These are phyloP conservation scores for Lepidurus apus DNA, from an alignment of 1,140 invertebrate species.

Conservation along the genomic window DNA sequence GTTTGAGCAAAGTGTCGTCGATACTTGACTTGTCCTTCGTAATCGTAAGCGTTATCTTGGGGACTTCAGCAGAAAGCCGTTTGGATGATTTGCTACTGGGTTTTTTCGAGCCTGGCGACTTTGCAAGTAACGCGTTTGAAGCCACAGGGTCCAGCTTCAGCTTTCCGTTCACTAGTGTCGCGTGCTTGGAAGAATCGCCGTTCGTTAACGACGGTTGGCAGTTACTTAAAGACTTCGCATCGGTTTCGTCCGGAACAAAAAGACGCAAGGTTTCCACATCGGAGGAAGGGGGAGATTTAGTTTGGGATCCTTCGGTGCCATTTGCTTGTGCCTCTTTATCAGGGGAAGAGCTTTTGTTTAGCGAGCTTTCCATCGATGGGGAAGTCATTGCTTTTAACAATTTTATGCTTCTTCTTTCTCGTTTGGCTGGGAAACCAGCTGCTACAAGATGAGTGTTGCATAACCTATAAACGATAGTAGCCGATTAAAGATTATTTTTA, in stretches of 20 bases:
- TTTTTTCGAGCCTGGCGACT: not conserved
- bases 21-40: not conserved
- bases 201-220: not conserved
- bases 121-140: not conserved
- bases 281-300: not conserved
- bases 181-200: not conserved
- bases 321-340: not conserved
- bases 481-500: not conserved
- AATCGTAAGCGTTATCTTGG: not conserved
- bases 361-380: not conserved
- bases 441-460: conserved; percentile 33
- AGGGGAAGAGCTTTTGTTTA: not conserved
- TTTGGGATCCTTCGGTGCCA: not conserved
- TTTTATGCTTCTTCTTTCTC: conserved; percentile 27
- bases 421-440: conserved; percentile 33
- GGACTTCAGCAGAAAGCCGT: not conserved
- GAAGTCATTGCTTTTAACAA: not conserved
- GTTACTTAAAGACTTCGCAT: not conserved
- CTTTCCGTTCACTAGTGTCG: not conserved
- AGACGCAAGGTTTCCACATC: not conserved
- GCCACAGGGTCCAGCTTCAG: not conserved
- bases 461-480: conserved; percentile 22
- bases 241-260: not conserved
- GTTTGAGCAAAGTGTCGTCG: not conserved
- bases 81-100: not conserved